These are phyloP conservation scores for Chrysaora quinquecirrha DNA, from an alignment of 30 jellyfish, hydroid and myxozoan species.

Conservation along the genomic window DNA sequence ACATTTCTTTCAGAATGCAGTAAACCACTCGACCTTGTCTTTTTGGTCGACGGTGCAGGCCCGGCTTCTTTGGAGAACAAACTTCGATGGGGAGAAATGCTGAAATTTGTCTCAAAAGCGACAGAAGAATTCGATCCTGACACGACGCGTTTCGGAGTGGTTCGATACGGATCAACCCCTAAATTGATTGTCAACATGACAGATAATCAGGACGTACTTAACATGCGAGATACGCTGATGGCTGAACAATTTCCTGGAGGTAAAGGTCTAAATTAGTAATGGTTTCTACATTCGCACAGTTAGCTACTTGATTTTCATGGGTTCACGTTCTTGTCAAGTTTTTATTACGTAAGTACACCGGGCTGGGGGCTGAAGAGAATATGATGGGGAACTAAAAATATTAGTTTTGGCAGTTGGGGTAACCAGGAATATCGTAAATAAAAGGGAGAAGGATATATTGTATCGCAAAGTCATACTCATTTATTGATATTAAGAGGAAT, in stretches of 20 bases:
- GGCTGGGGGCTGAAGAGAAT: too few relatives aligned
- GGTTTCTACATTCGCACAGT: too few relatives aligned
- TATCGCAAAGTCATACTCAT: too few relatives aligned
- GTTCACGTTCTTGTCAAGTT: too few relatives aligned
- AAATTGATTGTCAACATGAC: conserved; percentile 72
- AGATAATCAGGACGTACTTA: conserved; percentile 24
- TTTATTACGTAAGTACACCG: too few relatives aligned
- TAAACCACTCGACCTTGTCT: conserved; percentile 80
- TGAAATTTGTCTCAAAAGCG: conserved; percentile 59
- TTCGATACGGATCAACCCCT: conserved; percentile 79
- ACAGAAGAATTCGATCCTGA: conserved; percentile 81
- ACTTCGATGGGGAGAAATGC: conserved; percentile 86
- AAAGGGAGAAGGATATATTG: too few relatives aligned
- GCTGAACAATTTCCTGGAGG: conserved; percentile 88
- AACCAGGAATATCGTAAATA: too few relatives aligned
- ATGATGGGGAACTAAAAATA: too few relatives aligned
- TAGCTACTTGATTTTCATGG: too few relatives aligned
- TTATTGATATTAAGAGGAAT: too few relatives aligned
- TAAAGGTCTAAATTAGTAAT: too few relatives aligned
- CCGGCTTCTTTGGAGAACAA: conserved; percentile 41
- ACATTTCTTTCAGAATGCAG: conserved; percentile 79
- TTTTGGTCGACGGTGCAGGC: conserved; percentile 96
- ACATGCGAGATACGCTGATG: conserved; percentile 44
- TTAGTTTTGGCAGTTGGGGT: too few relatives aligned
- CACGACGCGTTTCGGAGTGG: conserved; percentile 74